Percentiles rank a stretch among this genome's conserved stretches.
phyloP scores from a whole-genome alignment of 2,797 vertebrate genomes.

The Spinus olivaceus region DNA sequence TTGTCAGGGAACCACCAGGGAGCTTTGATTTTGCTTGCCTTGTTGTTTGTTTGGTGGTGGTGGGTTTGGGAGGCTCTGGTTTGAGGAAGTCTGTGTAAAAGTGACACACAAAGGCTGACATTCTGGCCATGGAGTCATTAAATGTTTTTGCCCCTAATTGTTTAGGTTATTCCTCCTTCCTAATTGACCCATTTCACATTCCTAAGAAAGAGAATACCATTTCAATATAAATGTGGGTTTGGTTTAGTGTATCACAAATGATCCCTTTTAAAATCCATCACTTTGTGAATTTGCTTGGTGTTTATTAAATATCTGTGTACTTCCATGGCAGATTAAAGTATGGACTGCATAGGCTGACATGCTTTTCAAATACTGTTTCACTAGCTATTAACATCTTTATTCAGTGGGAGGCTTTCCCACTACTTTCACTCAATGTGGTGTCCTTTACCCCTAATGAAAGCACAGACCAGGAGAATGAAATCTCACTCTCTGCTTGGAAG shows the following conservation, averaged over 20 bases:
- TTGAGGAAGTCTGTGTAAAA: background rate
- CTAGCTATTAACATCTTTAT: background rate
- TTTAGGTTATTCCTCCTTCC: background rate
- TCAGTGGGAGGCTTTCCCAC: accelerated
- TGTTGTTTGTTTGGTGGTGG: background rate
- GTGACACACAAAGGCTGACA: background rate
- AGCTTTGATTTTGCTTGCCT: background rate
- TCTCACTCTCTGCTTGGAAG: background rate
- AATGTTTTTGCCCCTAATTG: background rate
- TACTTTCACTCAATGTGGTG: background rate
- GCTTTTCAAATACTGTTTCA: background rate
- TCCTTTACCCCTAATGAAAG: background rate
- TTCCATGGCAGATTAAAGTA: background rate
- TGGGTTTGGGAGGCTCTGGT: background rate
- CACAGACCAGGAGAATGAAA: background rate
- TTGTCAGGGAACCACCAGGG: background rate
- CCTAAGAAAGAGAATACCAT: background rate
- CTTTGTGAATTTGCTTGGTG: background rate
- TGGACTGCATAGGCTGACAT: background rate
- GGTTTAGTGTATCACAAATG: background rate
- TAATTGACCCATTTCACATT: background rate
- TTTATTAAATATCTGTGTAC: background rate
- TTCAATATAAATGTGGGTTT: background rate
- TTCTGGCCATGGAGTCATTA: background rate
- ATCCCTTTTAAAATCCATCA: background rate